phyloP scores from a whole-genome alignment of 2,888 invertebrate species.

The Ophion obscuratus region DNA sequence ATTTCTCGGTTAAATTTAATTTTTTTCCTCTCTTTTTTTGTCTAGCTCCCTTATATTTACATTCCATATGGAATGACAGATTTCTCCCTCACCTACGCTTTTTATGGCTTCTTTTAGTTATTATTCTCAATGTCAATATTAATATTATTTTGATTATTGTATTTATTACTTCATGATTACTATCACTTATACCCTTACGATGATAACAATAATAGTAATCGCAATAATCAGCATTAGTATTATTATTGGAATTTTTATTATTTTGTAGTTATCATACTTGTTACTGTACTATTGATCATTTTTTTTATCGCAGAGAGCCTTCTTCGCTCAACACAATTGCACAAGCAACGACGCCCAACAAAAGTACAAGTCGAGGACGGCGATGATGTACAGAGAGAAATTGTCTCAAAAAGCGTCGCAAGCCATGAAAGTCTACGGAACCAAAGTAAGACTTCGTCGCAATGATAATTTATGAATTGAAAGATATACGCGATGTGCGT shows the following conservation, averaged over 20 bases:
- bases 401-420: conserved; percentile 92
- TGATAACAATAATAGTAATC: too few relatives aligned
- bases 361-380: conserved; percentile 98
- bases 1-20: too few relatives aligned
- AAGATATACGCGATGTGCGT: too few relatives aligned
- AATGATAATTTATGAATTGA: conserved; percentile 13
- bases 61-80: too few relatives aligned
- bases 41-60: too few relatives aligned
- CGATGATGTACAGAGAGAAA: conserved; percentile 96
- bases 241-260: conserved; percentile 2
- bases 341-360: conserved; percentile 96
- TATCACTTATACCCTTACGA: too few relatives aligned
- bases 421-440: conserved; percentile 95
- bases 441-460: conserved; percentile 87
- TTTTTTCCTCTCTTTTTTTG: too few relatives aligned
- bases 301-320: conserved; percentile 89
- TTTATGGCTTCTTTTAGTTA: too few relatives aligned
- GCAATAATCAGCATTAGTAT: not conserved
- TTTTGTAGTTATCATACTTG: not conserved
- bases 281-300: not conserved
- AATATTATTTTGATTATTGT: too few relatives aligned
- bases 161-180: not conserved
- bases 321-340: conserved; percentile 97
- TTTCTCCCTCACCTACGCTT: too few relatives aligned
- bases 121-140: too few relatives aligned